Base-by-base conservation (phyloP, 2,797 vertebrate genomes). In the Martes flavigula region DNA sequence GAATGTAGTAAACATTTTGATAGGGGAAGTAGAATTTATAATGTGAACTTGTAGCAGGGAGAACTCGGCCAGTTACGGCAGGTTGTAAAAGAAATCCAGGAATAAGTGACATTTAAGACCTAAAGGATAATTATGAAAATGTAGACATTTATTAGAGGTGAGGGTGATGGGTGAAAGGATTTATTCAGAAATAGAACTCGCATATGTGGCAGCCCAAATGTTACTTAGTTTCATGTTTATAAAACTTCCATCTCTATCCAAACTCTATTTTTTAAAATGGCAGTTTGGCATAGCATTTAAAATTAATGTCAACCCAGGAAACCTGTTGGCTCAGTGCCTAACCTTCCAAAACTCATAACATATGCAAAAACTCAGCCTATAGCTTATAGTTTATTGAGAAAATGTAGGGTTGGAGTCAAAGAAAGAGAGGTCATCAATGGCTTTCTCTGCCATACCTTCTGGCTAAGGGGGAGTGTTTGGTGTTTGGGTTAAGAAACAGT, bases 291-390 rank as follows among this genome's bases (percentile, higher is more conserved):
- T 58, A 72, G 38, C 40, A 60, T 60, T 89, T 72, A 58, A 95
- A 92, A 84, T 35, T 60, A 92, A 40, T 40, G 87, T 68, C 62
- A 72, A 66, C 72, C n/a, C 46, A 89, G 30, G 51, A 88, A 89
- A 46, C 20, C 48, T 35, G 43, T 90, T 93, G 73, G 38, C 75
- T 92, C 54, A 8, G 18, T 66, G 40, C n/a, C 60, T 56, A 72
- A 64, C 25, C 64, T 89, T 90, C 62, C 79, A 81, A 96, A 97
- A 58, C 38, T 84, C 30, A 95, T 18, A 86, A 27, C 35, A 48
- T 70, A 75, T 32, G 17, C 21, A 91, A 90, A 79, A 68, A 3
- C 20, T 72, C 82, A 86, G 17, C 38, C 60, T 87, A 25, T 43
- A 62, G 7, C 15, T 66, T 70, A 4, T 27, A 7, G 20, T 86